Conservation (phyloP, 1,140 invertebrate genomes). For the Cherax destructor region DNA sequence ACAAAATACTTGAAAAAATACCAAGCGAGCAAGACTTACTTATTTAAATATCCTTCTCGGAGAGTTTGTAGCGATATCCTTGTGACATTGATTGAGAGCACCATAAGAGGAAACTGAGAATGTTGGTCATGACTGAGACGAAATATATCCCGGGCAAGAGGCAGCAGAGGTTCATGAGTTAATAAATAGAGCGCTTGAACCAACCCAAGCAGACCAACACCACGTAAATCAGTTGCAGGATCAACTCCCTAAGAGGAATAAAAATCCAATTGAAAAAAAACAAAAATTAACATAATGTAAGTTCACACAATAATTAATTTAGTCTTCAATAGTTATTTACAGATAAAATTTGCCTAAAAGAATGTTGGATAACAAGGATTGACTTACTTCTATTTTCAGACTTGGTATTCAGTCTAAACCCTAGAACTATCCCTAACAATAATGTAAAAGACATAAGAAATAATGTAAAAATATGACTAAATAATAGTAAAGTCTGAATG, state of each 20-base stretch:
- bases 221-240: slow-evolving; percentile 79
- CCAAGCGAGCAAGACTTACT: slow-evolving; percentile 73
- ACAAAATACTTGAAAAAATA: neutral
- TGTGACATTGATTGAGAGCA: slow-evolving; percentile 80
- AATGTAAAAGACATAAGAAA: too few species aligned
- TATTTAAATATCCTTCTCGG: slow-evolving; percentile 78
- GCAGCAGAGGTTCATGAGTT: slow-evolving; percentile 74
- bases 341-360: too few species aligned
- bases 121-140: slow-evolving; percentile 77
- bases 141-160: slow-evolving; percentile 77
- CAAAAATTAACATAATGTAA: neutral
- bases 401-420: too few species aligned
- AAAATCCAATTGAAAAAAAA: neutral
- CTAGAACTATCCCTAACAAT: too few species aligned
- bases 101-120: slow-evolving; percentile 79
- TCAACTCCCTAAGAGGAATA: slow-evolving; percentile 76
- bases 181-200: slow-evolving; percentile 77
- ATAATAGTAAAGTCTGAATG: too few species aligned
- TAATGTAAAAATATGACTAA: too few species aligned
- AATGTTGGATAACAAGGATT: too few species aligned
- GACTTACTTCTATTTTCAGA: too few species aligned
- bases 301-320: neutral
- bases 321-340: neutral
- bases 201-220: slow-evolving; percentile 78
- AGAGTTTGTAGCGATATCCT: slow-evolving; percentile 78